Base-by-base conservation (phyloP, 2,888 invertebrate species). In the Isotomurus palustris region DNA sequence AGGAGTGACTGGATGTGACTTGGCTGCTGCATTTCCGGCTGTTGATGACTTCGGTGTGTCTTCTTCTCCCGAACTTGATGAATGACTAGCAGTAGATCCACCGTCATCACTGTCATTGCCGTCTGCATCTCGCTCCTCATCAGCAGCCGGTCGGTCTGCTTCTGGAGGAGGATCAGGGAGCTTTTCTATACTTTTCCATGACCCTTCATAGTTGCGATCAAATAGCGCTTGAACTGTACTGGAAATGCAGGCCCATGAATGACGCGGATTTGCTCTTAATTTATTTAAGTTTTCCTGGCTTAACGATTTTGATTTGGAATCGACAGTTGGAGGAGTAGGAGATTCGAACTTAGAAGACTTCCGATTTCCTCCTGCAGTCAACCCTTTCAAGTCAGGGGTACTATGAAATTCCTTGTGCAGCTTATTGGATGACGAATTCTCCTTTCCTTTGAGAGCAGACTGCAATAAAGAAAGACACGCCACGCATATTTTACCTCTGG, bases 351-450 rank as follows among this genome's bases (percentile, higher is more conserved):
- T n/a, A n/a, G n/a, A n/a, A n/a, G n/a, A n/a, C 43, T 59, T 57
- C 10, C 45, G 38, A 29, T 45, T 49, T 10, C 64, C 53, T 44
- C 61, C 53, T 17, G 41, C 50, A 21, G 21, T 45, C 41, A 49
- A 36, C 17, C 63, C 69, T 47, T 71, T 71, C 41, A 80, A 75
- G 76, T 92, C 92, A 0, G 93, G 92, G n/a, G 92, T 92, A 61
- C 91, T 91, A 73, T 87, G 87, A 79, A 91, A 93, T 69, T 85
- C 86, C 58, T 91, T 83, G 67, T 89, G 87, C 44, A 91, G 78
- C 68, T 69, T 65, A 47, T 67, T 50, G 19, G 40, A 10, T 12
- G 8, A 8, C 6, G 22, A 4, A 12, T 66, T 53, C 53, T 71
- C 70, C 52, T 69, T 71, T 14, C 66, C 57, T 48, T 66, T 71